phyloP scores from a whole-genome alignment of 2,888 invertebrate species.

The Falcaria lacertinaria region DNA sequence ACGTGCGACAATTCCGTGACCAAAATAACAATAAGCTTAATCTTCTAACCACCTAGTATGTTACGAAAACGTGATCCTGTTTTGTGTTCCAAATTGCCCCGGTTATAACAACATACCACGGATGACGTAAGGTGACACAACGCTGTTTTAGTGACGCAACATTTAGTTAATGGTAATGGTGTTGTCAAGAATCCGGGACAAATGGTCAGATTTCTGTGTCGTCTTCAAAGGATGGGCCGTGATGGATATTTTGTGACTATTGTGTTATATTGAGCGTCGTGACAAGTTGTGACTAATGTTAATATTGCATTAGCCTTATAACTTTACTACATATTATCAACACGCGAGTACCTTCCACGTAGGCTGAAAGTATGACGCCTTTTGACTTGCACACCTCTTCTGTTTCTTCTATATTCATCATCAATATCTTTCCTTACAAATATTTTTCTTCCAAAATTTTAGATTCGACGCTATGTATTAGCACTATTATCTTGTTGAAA shows the following conservation, averaged over 20 bases:
- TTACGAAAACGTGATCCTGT: slow-evolving; percentile 27
- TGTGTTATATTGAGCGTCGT: background rate
- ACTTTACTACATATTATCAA: too few relatives aligned
- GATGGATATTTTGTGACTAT: slow-evolving; percentile 5
- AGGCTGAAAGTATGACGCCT: too few relatives aligned
- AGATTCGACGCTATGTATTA: too few relatives aligned
- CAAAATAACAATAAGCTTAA: slow-evolving; percentile 32
- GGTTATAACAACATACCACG: slow-evolving; percentile 33
- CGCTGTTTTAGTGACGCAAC: slow-evolving; percentile 12
- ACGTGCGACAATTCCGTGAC: slow-evolving; percentile 41
- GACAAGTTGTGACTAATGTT: background rate
- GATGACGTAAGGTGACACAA: slow-evolving; percentile 10
- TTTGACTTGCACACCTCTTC: too few relatives aligned
- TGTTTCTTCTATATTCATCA: too few relatives aligned
- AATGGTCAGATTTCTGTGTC: slow-evolving; percentile 22
- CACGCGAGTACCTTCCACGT: too few relatives aligned
- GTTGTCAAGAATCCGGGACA: slow-evolving; percentile 22
- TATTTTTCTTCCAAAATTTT: background rate
- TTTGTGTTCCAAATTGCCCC: slow-evolving; percentile 38
- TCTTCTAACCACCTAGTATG: slow-evolving; percentile 29
- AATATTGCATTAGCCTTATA: background rate
- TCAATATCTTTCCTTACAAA: background rate
- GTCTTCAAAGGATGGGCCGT: slow-evolving; percentile 10
- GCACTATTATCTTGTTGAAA: background rate
- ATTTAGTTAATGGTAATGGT: slow-evolving; percentile 27